A percentile compares a stretch with the other conserved stretches of the same genome.
phyloP scores from a whole-genome alignment of 2,113 vertebrate genomes.

The Scatophagus argus region DNA sequence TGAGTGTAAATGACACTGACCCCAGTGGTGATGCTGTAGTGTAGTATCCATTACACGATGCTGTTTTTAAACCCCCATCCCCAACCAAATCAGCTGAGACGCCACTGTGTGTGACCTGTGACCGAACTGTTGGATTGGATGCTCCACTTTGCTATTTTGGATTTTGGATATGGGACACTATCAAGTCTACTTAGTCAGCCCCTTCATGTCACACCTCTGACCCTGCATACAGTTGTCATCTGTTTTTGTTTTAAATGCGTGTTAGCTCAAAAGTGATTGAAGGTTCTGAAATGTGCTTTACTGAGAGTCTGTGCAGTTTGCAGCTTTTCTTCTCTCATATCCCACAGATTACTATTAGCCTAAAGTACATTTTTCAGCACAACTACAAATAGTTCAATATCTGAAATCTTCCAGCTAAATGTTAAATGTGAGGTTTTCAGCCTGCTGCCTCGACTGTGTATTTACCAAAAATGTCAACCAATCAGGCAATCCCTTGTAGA shows the following conservation, averaged over 20 bases:
- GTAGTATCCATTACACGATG: constrained; percentile 51
- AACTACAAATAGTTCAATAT: not conserved
- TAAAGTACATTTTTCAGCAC: not conserved
- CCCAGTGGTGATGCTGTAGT: not conserved
- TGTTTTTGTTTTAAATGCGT: not conserved
- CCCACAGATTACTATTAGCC: not conserved
- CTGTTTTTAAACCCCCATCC: constrained; percentile 64
- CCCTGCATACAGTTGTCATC: not conserved
- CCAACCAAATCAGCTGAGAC: constrained; percentile 51
- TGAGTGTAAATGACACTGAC: constrained; percentile 37
- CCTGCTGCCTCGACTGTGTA: not conserved
- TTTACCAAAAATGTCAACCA: not conserved
- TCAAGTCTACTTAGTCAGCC: constrained; percentile 31
- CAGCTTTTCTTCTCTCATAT: not conserved
- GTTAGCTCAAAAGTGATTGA: not conserved
- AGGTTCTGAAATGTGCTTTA: not conserved
- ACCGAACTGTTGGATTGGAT: constrained; percentile 18
- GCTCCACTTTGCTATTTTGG: constrained; percentile 49
- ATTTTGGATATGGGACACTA: constrained; percentile 51
- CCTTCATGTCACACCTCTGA: not conserved
- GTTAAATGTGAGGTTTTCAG: not conserved
- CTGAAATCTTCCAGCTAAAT: not conserved
- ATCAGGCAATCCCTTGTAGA: not conserved
- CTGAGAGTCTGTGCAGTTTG: not conserved
- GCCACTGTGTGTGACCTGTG: constrained; percentile 52